A percentile compares a stretch with the other conserved stretches of the same genome.
Conservation (phyloP, 1,140 invertebrate genomes). For the Neodiprion pinetum region DNA sequence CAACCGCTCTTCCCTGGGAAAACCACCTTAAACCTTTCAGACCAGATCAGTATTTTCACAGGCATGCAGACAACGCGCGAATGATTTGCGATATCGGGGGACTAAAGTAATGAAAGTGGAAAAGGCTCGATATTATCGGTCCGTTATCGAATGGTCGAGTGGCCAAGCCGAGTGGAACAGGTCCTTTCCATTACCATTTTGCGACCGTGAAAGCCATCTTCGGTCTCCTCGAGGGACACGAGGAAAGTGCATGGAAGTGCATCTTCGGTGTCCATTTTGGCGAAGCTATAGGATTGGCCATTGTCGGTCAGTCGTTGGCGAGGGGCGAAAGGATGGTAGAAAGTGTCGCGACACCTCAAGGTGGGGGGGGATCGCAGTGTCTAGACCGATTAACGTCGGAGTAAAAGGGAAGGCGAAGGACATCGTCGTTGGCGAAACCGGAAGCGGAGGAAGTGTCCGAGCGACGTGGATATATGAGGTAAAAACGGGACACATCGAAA, state of each 20-base stretch:
- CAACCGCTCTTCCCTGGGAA: too few species aligned
- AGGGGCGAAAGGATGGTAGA: too few species aligned
- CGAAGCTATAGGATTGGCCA: not conserved
- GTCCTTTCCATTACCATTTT: slow-evolving; percentile 2
- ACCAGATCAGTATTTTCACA: too few species aligned
- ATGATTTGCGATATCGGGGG: too few species aligned
- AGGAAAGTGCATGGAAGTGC: not conserved
- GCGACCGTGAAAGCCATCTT: not conserved
- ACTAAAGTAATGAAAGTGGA: too few species aligned
- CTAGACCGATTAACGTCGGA: not conserved
- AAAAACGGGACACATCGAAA: not conserved
- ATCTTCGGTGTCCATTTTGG: not conserved
- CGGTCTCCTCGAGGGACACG: not conserved
- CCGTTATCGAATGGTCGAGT: too few species aligned
- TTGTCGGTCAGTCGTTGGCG: not conserved
- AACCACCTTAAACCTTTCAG: too few species aligned
- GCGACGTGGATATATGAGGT: not conserved
- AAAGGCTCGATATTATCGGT: too few species aligned
- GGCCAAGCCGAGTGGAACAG: not conserved
- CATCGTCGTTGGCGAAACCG: not conserved
- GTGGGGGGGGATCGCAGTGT: not conserved
- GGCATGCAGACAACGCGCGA: too few species aligned
- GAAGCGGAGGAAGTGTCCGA: not conserved
- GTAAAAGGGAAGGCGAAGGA: not conserved
- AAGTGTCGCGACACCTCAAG: too few species aligned